These are phyloP conservation scores for Megastigmus dorsalis DNA, from an alignment of 2,888 invertebrate species.

Conservation along the genomic window DNA sequence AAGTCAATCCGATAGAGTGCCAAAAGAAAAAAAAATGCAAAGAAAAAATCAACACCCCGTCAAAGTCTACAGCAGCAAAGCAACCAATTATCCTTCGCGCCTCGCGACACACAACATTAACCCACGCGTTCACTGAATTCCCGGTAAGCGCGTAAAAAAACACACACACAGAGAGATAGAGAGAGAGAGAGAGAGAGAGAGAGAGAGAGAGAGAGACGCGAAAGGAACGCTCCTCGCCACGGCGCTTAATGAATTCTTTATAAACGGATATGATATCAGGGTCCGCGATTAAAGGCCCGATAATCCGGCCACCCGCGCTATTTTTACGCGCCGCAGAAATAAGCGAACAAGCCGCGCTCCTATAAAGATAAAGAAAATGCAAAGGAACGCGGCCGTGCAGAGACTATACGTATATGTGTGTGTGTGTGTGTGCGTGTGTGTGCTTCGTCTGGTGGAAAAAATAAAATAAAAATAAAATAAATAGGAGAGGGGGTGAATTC, in stretches of 20 bases:
- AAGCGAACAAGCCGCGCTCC: background rate
- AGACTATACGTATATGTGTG: background rate
- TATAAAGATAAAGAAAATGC: slow-evolving; percentile 13
- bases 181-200: too few relatives aligned
- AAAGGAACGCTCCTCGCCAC: background rate
- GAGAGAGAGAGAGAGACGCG: too few relatives aligned
- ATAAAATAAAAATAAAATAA: background rate
- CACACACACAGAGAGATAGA: too few relatives aligned
- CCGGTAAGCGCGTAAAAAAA: background rate
- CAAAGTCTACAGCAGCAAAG: background rate
- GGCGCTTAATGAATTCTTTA: slow-evolving; percentile 32
- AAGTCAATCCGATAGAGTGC: too few relatives aligned
- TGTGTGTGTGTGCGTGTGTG: background rate
- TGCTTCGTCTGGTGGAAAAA: background rate
- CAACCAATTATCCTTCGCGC: slow-evolving; percentile 2
- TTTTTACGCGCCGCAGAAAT: slow-evolving; percentile 1
- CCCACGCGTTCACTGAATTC: background rate
- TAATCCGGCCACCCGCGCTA: background rate
- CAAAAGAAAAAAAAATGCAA: background rate
- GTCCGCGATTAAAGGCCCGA: background rate
- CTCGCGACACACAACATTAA: slow-evolving; percentile 1
- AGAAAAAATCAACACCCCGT: background rate
- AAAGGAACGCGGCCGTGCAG: background rate
- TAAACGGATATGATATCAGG: slow-evolving; percentile 22
- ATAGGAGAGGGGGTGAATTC: background rate